Conservation (phyloP, 1,140 invertebrate genomes). For the Tigriopus japonicus region DNA sequence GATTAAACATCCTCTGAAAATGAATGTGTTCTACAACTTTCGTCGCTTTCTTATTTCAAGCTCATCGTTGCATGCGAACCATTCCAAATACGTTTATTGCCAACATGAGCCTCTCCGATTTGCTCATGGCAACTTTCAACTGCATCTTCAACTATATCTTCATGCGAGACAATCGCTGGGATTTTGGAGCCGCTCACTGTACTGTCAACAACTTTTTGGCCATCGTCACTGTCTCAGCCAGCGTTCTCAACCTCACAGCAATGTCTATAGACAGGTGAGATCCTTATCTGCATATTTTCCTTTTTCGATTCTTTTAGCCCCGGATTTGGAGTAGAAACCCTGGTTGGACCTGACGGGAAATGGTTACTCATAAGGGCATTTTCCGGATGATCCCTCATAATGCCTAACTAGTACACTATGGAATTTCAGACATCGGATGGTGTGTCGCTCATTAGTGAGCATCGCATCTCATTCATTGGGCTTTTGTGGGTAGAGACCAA, state of each 20-base stretch:
- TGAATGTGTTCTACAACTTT: no score
- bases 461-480: no score
- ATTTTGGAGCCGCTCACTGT: constrained; percentile 63
- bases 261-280: constrained; percentile 60
- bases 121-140: constrained; percentile 29
- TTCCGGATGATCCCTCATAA: not conserved
- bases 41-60: constrained; percentile 9
- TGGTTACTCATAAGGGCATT: not conserved
- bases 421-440: not conserved
- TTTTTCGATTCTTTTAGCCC: not conserved
- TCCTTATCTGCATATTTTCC: not conserved
- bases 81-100: constrained; percentile 90
- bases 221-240: constrained; percentile 63
- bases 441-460: not conserved
- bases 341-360: not conserved
- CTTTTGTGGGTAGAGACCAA: no score
- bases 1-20: no score
- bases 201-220: constrained; percentile 74
- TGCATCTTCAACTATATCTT: constrained; percentile 30
- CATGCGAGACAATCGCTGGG: constrained; percentile 45
- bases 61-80: constrained; percentile 70
- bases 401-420: not conserved
- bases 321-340: not conserved
- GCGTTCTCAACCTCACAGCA: constrained; percentile 71
- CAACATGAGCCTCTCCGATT: constrained; percentile 32